Evolutionary conservation across 1,140 invertebrate species (phyloP), one percentile per base, ranked within the genome.

Genomic region (Drosophila mauritiana): DNA sequence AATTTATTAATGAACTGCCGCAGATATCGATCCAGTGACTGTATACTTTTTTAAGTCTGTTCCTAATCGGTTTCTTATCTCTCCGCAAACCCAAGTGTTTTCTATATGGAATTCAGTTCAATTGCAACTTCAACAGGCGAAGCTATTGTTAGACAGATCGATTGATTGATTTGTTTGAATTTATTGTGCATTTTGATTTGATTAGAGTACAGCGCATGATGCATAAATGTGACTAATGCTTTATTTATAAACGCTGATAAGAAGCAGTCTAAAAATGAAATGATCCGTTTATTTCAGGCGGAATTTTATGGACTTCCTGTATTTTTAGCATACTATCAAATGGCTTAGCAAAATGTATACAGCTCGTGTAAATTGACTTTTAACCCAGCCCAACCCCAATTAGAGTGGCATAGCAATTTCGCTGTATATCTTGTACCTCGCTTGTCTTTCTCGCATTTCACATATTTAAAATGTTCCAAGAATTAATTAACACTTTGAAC

Each of bases 401-500:
- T 70, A 69, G 63, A 70, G 49, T 69, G 49, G 20, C 67, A 70
- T 17, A 70, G 49, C 37, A 40, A 56, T 49, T 40, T 51, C 39
- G 22, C 27, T 39, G 34, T 55, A 45, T 22, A 75, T 54, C 53
- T 36, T 68, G 57, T 61, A 62, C 61, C 57, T 65, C 52, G 17
- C 27, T 36, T 43, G 36, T 25, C 45, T 43, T 55, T 58, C 55
- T 79, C 43, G 58, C 55, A 57, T 61, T 61, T 62, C 40, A 78
- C 51, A 77, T 62, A 73, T 82, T 88, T 79, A 72, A 70, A 75
- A 70, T 89, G 78, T 89, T 80, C 83, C 72, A 72, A 78, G 84
- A 88, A 88, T 88, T 88, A 90, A 88, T 88, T 88, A 90, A 88
- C 84, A 88, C 84, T 88, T 85, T 90, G 64, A 67, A 79, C 77